Evolutionary conservation across 2,113 vertebrate species (phyloP).

Genomic region (Mystacornis crossleyi): DNA sequence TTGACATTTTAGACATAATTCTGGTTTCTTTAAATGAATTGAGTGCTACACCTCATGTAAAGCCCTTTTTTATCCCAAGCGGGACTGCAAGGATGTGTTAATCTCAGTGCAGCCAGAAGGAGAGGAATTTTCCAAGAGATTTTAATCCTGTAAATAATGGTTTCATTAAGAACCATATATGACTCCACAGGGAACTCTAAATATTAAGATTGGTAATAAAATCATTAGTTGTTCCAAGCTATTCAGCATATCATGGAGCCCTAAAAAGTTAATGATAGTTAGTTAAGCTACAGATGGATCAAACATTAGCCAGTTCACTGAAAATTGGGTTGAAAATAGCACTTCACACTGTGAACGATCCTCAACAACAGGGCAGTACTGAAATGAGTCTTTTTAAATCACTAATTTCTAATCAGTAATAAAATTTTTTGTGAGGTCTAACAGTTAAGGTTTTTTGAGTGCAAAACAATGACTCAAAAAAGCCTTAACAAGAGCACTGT

Average conservation of each 20-base stretch:
- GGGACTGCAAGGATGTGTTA: neutral
- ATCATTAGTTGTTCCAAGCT: slow-evolving; percentile 46
- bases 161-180: slow-evolving; percentile 50
- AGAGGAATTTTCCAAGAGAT: slow-evolving; percentile 36
- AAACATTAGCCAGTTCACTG: neutral
- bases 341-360: neutral
- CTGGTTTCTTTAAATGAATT: neutral
- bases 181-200: slow-evolving; percentile 49
- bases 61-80: neutral
- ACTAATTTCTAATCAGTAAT: neutral
- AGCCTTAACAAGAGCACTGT: neutral
- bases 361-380: neutral
- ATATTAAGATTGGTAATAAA: slow-evolving; percentile 64
- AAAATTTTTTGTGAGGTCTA: neutral
- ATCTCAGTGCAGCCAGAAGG: neutral
- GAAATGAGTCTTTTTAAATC: neutral
- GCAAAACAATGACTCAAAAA: neutral
- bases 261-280: slow-evolving; percentile 55
- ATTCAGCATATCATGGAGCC: slow-evolving; percentile 35
- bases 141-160: slow-evolving; percentile 61
- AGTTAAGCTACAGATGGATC: slow-evolving; percentile 8
- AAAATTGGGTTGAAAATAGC: neutral
- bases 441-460: neutral
- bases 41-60: neutral
- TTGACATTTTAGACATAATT: neutral